Base-by-base conservation (phyloP, 1,140 invertebrate genomes). In the Mercenaria mercenaria region DNA sequence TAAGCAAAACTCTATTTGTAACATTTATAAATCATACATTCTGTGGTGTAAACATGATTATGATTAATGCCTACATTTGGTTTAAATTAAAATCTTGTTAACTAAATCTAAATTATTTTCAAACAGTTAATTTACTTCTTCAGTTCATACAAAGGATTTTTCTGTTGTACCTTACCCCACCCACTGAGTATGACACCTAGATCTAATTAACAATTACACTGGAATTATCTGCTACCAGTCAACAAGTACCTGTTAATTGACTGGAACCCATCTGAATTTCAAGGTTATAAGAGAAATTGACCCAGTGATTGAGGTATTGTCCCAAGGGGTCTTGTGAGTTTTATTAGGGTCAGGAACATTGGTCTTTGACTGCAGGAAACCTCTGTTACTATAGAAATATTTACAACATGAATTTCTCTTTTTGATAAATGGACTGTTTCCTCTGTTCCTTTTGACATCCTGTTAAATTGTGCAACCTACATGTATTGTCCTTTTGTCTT, bases 131-230 rank as follows among this genome's bases (percentile, higher is more conserved):
- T 26, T 8, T 64, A 26, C 26, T 64, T n/a, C 11, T 20, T 26
- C 59, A 29, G n/a, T 29, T 8, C n/a, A 64, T 34, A 64, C 34
- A 64, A 82, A 47, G 61, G 47, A 32, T 64, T 64, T 47, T 0
- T 34, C 29, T 82, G 80, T 82, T 67, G 52, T 41, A 67, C 80
- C 1, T n/a, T 59, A 81, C 80, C 80, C 80, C 80, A 82, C 80
- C 80, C 80, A 82, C 80, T 59, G 50, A 64, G 80, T 39, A 52
- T 82, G 80, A 82, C 80, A 82, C 80, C 11, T 0, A 29, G 37
- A n/a, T 26, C 56, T 26, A 82, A 59, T 82, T 82, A 41, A 41
- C 52, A 82, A 43, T 82, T 64, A 67, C 23, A 11, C 11, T n/a
- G 32, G 32, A 82, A 82, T 82, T 64, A 29, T 43, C 4, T 67